Base-by-base conservation (phyloP, 2,888 invertebrate genomes). In the Drosophila ustulata region DNA sequence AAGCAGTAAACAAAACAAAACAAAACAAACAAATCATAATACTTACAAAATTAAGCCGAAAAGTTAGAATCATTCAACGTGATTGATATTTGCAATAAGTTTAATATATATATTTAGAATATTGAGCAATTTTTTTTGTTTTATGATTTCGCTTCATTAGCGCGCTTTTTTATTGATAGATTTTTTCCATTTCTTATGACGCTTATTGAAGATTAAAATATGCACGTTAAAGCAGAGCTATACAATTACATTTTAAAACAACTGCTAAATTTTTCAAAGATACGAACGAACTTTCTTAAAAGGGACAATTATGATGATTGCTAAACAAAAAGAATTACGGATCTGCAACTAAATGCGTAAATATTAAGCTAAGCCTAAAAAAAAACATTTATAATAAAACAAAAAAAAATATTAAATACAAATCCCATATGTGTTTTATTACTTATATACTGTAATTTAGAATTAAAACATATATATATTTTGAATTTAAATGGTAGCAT, bases 331-430 rank as follows among this genome's bases (percentile, higher is more conserved):
- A 58, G 13, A 51, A 62, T 66, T 57, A 70, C 75, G 32, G 23
- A 72, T 69, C 75, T 75, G 67, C 66, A 67, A 75, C 56, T 73
- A 65, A 79, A 58, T 61, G 55, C 75, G 70, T 84, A 83, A 67
- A 74, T 75, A 56, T 66, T 87, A 82, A 69, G 79, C 23, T 78
- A 71, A 75, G 64, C 26, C 50, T 63, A 73, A 69, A 43, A 55
- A 53, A 69, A 46, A 30, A 55, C 37, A 51, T 37, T 46, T 51
- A 58, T 59, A 58, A 52, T 56, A 39, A 56, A 34, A 52, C 66
- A 55, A 53, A 64, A 41, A 41, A 59, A 53, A 53, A 47, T n/a
- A 45, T 55, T 26, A 67, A 67, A 56, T 63, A 28, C 13, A 41
- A 45, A 68, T 61, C 52, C 25, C 66, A 72, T 77, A 53, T 75